Conservation (phyloP, 2,797 vertebrate genomes). For the Molossus alvarezi region DNA sequence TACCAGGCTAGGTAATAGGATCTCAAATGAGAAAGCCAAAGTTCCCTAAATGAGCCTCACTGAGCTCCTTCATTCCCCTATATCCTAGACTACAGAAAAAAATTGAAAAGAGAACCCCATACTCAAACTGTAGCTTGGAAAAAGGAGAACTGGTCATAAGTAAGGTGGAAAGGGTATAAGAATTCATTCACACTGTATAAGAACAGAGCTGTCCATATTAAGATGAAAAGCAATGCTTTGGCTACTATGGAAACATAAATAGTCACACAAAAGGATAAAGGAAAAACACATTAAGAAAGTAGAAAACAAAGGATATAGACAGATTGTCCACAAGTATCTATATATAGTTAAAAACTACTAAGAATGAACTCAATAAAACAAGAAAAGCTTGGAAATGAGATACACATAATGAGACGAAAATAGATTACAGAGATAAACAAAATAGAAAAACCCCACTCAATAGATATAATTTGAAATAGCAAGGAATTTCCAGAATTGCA, state of each 20-base stretch:
- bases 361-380: constrained; percentile 39
- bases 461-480: constrained; percentile 32
- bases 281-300: constrained; percentile 1
- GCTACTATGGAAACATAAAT: not conserved
- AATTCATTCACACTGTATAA: not conserved
- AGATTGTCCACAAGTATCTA: constrained; percentile 28
- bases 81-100: constrained; percentile 54
- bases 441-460: constrained; percentile 24
- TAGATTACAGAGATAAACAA: constrained; percentile 20
- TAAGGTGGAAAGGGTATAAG: not conserved
- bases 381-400: constrained; percentile 39
- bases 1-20: not conserved
- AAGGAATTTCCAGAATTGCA: not conserved
- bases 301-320: not conserved
- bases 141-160: not conserved
- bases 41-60: not conserved
- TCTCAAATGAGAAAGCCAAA: constrained; percentile 2
- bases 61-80: not conserved
- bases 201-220: not conserved
- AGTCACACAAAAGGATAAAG: not conserved
- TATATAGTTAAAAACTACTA: not conserved
- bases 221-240: constrained; percentile 14
- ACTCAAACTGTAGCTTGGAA: not conserved
- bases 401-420: constrained; percentile 14
- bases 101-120: constrained; percentile 14